Evolutionary conservation across 2,888 invertebrate species (phyloP), one percentile per base, ranked within the genome.

Genomic region (Elegia similella): DNA sequence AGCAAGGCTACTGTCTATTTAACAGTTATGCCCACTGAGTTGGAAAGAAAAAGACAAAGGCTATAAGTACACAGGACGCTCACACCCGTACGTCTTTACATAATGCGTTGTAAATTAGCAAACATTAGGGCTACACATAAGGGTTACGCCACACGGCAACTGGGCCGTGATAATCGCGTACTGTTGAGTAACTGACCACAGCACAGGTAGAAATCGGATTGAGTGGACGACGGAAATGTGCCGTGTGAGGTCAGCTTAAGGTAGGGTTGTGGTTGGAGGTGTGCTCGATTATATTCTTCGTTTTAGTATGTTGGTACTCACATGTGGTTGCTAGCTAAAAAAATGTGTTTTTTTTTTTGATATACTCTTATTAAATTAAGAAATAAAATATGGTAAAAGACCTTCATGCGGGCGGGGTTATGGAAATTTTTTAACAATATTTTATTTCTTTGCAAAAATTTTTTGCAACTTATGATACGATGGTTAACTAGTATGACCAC

Each of bases 81-180:
- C 23, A 5, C 23, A 23, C 23, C 23, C 23, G 23, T 23, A 38
- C 15, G 23, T 46, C 17, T 23, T 43, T 43, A 16, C 53, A 43
- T 43, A 55, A 44, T 13, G 47, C 29, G 34, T 12, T 38, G n/a
- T n/a, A 34, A 57, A 44, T 46, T 55, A 32, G 44, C 54, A 44
- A 50, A 34, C 58, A 59, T 59, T 53, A 59, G 59, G 57, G 56
- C 55, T 57, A 57, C 52, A 52, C 55, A 60, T 53, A 44, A 75
- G 73, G 77, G 70, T 88, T 88, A 71, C 86, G 75, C 73, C 84
- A 88, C 75, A 73, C 69, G 76, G 62, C 78, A 84, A 88, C 79
- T 85, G 77, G 86, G 81, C 82, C 87, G 87, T 79, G 79, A 82
- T 86, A 88, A 86, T 84, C 73, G 66, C 75, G 77, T 72, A 69